Evolutionary conservation across 2,888 invertebrate species (phyloP).

Genomic region (Drosophila paracracens): DNA sequence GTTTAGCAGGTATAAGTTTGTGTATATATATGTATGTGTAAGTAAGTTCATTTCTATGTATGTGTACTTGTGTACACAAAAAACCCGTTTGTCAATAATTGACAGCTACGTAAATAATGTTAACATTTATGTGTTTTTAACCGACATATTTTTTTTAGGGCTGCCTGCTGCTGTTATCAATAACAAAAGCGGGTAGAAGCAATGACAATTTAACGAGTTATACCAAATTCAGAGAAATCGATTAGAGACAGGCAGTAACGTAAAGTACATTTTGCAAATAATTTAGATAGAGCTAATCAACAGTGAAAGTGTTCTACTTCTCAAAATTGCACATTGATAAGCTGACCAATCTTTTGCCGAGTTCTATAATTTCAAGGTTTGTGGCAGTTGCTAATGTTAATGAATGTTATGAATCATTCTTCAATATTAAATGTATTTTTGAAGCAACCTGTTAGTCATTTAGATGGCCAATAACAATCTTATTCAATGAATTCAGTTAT

Average conservation of each 20-base stretch:
- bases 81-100: constrained; percentile 73
- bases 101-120: constrained; percentile 76
- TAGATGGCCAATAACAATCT: not conserved
- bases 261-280: constrained; percentile 2
- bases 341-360: constrained; percentile 17
- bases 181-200: constrained; percentile 4
- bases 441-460: constrained; percentile 6
- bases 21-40: not conserved
- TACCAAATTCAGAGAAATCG: constrained; percentile 10
- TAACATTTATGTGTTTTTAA: constrained; percentile 59
- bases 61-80: constrained; percentile 14
- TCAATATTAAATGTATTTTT: not conserved
- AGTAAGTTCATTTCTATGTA: not conserved
- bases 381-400: constrained; percentile 3
- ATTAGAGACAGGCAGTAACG: not conserved
- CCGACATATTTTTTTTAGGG: constrained; percentile 25
- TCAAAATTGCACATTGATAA: constrained; percentile 49
- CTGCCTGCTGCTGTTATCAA: constrained; percentile 28
- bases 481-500: not conserved
- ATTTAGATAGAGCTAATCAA: constrained; percentile 32
- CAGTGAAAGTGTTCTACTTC: constrained; percentile 47
- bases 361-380: constrained; percentile 3
- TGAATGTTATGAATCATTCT: constrained; percentile 14
- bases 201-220: constrained; percentile 18
- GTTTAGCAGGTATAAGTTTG: constrained; percentile 24